Percentiles rank a stretch among this genome's conserved stretches.
Conservation (phyloP, 2,797 vertebrate genomes). For the Pampus argenteus region DNA sequence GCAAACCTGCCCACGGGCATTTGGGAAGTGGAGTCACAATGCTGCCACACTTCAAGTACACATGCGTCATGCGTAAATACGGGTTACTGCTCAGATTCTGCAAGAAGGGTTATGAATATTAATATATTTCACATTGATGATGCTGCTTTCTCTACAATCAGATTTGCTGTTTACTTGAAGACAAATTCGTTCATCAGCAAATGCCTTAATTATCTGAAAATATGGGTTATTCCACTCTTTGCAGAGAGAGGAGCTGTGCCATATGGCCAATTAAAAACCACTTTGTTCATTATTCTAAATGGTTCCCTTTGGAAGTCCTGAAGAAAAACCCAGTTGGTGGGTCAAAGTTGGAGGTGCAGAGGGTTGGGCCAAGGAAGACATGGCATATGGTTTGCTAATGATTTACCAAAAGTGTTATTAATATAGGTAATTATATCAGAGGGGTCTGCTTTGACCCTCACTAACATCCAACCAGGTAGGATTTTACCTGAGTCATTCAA, state of each 20-base stretch:
- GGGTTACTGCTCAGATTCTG: conserved; percentile 54
- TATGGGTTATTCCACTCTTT: conserved; percentile 55
- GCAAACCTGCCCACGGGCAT: conserved; percentile 47
- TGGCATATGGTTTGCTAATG: conserved; percentile 80
- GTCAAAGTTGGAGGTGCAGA: conserved; percentile 56
- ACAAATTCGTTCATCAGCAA: conserved; percentile 53
- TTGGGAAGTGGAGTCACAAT: conserved; percentile 64
- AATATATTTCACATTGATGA: conserved; percentile 55
- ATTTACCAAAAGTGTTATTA: conserved; percentile 59
- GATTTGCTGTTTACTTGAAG: conserved; percentile 29
- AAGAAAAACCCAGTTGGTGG: conserved; percentile 64
- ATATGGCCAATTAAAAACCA: conserved; percentile 85
- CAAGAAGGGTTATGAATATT: conserved; percentile 73
- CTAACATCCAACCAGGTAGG: conserved; percentile 21
- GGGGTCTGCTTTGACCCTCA: conserved; percentile 28
- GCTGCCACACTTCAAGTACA: conserved; percentile 59
- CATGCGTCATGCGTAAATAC: conserved; percentile 68
- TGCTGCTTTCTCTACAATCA: conserved; percentile 14
- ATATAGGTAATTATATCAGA: conserved; percentile 67
- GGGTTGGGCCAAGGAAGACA: conserved; percentile 31
- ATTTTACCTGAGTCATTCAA: conserved; percentile 62
- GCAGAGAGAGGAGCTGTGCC: conserved; percentile 67
- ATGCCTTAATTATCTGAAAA: conserved; percentile 68
- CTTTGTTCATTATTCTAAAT: conserved; percentile 78
- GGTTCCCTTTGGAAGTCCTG: conserved; percentile 71